Percentiles rank a stretch among this genome's conserved stretches.
These are phyloP conservation scores for Ruditapes philippinarum DNA, from an alignment of 1,140 invertebrate species.

Conservation along the genomic window DNA sequence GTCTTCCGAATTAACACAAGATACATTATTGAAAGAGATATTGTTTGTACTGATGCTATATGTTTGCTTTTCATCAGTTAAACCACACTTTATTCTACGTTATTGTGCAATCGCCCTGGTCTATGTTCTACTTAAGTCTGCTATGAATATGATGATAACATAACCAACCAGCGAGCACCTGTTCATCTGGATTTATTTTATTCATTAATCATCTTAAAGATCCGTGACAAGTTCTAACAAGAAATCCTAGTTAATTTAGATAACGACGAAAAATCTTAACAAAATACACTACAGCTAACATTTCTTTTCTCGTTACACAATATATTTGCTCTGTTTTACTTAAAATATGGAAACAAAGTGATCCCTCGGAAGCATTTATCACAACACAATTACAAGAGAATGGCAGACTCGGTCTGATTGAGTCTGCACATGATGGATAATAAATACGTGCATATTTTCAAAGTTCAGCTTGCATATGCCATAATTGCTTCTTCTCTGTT, in stretches of 20 bases:
- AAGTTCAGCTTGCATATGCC: no score
- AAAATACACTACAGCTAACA: slow-evolving; percentile 66
- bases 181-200: slow-evolving; percentile 61
- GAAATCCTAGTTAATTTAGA: slow-evolving; percentile 66
- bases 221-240: slow-evolving; percentile 68
- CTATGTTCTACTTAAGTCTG: slow-evolving; percentile 63
- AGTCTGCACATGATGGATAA: no score
- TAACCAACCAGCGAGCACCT: slow-evolving; percentile 75
- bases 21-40: no score
- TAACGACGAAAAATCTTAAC: slow-evolving; percentile 66
- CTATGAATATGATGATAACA: slow-evolving; percentile 64
- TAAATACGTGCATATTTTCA: no score
- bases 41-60: no score
- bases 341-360: no score
- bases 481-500: no score
- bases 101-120: slow-evolving; percentile 48
- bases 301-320: slow-evolving; percentile 30
- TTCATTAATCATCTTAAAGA: background rate
- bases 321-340: background rate
- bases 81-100: slow-evolving; percentile 52
- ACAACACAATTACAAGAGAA: no score
- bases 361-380: no score
- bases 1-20: no score
- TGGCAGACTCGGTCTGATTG: no score
- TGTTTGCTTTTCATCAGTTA: no score